Evolutionary conservation across 2,113 vertebrate genomes (phyloP), one percentile per base, ranked within the genome.

Genomic region (Pogonocichla stellata): DNA sequence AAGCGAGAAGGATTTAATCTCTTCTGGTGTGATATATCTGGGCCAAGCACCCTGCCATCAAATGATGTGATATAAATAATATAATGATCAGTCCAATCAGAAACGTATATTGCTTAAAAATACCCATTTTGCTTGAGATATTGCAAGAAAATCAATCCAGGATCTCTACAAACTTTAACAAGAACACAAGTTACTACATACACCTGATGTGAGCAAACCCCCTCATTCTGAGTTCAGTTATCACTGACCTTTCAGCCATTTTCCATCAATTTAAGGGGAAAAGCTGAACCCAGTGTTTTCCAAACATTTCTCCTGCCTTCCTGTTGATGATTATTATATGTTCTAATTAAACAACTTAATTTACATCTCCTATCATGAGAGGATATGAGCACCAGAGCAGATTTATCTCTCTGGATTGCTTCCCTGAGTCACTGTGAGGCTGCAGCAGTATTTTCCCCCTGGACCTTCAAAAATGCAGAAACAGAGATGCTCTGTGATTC

Each of bases 291-390:
- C 25, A 61, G 42, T 38, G 9, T 73, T 45, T 81, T 86, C 69
- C 60, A 95, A 90, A 94, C 29, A 57, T 5, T 77, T 56, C 57
- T 77, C 38, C 58, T 93, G 43, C 57, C 83, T 93, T 91, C 31
- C 77, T 73, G 42, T 40, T 67, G 48, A 80, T 93, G n/a, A 90
- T 67, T 92, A 95, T 88, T 94, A 88, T 34, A 56, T 23, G 60
- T 61, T 84, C 40, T 81, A 96, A 97, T 92, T 94, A 95, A 88
- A 84, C 69, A 93, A 53, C 50, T 91, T 88, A 48, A 96, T 96
- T 94, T 86, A 45, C 77, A 75, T 84, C 61, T 94, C 82, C n/a
- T 34, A 71, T 60, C 25, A 38, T 18, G 48, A 81, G n/a, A 88
- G 47, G 40, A 81, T n/a, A 56, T 0, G 8, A 81, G 73, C 28